These are phyloP conservation scores for Sinelater perroti DNA, from an alignment of 2,888 invertebrate genomes.

Conservation along the genomic window DNA sequence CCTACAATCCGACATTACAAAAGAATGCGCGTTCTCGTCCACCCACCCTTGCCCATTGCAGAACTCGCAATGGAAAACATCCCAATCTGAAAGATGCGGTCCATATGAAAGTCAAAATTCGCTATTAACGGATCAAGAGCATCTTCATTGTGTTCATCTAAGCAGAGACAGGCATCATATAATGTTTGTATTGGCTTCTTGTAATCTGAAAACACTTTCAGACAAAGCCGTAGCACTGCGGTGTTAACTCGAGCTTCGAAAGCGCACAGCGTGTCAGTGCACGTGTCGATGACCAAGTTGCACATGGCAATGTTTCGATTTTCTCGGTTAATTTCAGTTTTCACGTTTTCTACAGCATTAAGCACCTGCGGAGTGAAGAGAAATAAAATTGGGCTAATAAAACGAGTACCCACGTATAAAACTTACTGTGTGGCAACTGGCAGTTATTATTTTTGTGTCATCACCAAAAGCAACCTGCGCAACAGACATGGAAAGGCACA, in stretches of 20 bases:
- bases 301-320: slow-evolving; percentile 63
- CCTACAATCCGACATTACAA: too few relatives aligned
- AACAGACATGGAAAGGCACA: slow-evolving; percentile 59
- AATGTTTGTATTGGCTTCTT: slow-evolving; percentile 49
- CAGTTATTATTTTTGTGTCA: slow-evolving; percentile 61
- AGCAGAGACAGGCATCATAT: slow-evolving; percentile 47
- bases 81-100: slow-evolving; percentile 74
- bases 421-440: slow-evolving; percentile 65
- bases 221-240: slow-evolving; percentile 68
- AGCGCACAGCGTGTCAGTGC: slow-evolving; percentile 69
- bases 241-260: slow-evolving; percentile 74
- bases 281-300: slow-evolving; percentile 67
- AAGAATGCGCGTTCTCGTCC: too few relatives aligned
- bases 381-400: neutral
- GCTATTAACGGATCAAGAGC: slow-evolving; percentile 59
- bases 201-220: slow-evolving; percentile 59
- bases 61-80: slow-evolving; percentile 74
- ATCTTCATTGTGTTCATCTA: slow-evolving; percentile 41
- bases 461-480: slow-evolving; percentile 54
- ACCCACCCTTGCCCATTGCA: slow-evolving; percentile 58
- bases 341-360: slow-evolving; percentile 63
- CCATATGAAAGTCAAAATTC: slow-evolving; percentile 73
- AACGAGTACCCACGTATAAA: too few relatives aligned
- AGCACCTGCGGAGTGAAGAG: too few relatives aligned
- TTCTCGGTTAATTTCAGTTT: slow-evolving; percentile 60